phyloP scores from a whole-genome alignment of 1,140 invertebrate species.

The Aphaenogaster ashmeadi region DNA sequence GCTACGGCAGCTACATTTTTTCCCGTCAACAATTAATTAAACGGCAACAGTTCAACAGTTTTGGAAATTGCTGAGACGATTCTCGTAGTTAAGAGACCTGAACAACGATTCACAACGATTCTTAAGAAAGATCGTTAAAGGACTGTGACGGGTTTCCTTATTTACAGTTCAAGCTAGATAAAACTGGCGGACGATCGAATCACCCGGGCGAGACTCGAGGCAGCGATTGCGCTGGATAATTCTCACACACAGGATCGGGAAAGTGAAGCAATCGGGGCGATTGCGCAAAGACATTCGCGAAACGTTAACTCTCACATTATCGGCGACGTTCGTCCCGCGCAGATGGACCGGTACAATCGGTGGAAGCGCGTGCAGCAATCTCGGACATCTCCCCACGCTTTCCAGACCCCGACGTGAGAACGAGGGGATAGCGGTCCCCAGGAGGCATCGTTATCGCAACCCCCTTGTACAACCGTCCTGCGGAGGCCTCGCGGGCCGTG shows the following conservation, averaged over 20 bases:
- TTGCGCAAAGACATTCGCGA: background rate
- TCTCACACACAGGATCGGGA: background rate
- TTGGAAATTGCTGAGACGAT: background rate
- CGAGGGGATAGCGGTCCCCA: constrained; percentile 14
- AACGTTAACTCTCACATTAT: constrained; percentile 18
- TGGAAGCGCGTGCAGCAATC: constrained; percentile 10
- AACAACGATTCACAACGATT: background rate
- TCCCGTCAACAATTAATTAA: constrained; percentile 4
- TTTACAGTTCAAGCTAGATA: background rate
- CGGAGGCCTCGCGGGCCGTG: background rate
- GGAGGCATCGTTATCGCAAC: constrained; percentile 42
- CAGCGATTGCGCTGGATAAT: background rate
- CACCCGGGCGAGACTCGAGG: background rate
- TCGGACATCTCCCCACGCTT: constrained; percentile 43
- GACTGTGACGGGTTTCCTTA: background rate
- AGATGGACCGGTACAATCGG: background rate
- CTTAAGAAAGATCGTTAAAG: background rate
- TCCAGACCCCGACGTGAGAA: constrained; percentile 44
- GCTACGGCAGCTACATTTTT: no score
- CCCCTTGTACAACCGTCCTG: background rate
- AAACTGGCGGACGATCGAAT: background rate
- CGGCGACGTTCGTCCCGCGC: background rate
- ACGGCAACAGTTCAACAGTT: background rate
- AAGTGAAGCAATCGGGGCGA: background rate
- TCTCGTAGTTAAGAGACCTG: background rate